These are phyloP conservation scores for Aphis gossypii DNA, from an alignment of 1,140 invertebrate genomes.

Conservation along the genomic window DNA sequence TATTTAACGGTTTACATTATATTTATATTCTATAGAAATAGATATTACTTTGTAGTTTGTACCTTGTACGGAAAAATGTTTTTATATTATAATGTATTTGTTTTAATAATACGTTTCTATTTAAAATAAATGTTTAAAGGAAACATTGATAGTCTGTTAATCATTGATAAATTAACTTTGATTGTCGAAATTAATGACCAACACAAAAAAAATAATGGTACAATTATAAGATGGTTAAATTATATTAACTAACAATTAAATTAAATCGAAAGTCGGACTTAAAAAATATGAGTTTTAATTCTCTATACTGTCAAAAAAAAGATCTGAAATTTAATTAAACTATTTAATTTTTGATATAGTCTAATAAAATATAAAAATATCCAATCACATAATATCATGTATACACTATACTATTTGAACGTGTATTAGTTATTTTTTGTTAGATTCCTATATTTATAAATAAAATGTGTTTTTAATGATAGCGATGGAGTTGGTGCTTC, in stretches of 20 bases:
- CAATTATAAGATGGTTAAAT: not conserved
- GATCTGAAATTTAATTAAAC: not conserved
- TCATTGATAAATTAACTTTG: too few relatives aligned
- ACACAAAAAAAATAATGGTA: not conserved
- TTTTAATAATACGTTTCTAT: too few relatives aligned
- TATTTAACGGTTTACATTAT: not conserved
- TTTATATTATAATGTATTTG: not conserved
- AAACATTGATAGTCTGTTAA: too few relatives aligned
- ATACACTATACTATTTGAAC: not conserved
- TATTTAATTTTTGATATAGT: not conserved
- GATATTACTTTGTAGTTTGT: not conserved
- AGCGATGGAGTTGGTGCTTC: conserved; percentile 80
- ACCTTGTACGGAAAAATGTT: not conserved
- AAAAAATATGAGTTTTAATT: not conserved
- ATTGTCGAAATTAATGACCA: too few relatives aligned
- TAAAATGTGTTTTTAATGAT: conserved; percentile 49
- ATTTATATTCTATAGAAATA: not conserved
- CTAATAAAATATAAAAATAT: not conserved
- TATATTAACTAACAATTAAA: not conserved
- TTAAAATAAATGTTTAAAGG: too few relatives aligned
- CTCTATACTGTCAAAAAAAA: not conserved
- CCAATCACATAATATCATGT: not conserved
- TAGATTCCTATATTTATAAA: not conserved
- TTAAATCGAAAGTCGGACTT: not conserved
- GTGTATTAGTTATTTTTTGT: not conserved